Base-by-base conservation (phyloP, 2,113 vertebrate genomes). In the Peromyscus californicus region DNA sequence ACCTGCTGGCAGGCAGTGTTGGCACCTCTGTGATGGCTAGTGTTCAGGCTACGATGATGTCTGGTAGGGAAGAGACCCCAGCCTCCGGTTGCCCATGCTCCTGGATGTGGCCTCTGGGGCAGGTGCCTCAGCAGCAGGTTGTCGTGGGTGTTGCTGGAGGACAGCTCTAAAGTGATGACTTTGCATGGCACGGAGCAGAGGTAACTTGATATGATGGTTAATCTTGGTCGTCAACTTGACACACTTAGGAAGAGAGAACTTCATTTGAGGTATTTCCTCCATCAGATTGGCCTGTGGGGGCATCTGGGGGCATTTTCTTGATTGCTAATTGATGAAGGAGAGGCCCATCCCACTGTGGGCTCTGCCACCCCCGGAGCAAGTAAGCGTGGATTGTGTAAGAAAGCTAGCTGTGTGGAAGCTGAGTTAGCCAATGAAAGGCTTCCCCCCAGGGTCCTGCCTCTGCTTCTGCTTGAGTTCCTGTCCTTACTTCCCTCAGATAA, bases 131-230 rank as follows among this genome's bases (percentile, higher is more conserved):
- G 45, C 26, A n/a, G 45, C 33, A 67, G 57, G 84, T 54, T 4
- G 2, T 29, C 9, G 4, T n/a, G 22, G 39, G 13, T 3, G 1
- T 36, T 51, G 7, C 0, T 7, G 63, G 61, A 16, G 3, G 26
- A 15, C 61, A 31, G 61, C 29, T 45, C 39, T 48, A 67, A 2
- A 33, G 59, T 63, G n/a, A 33, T 12, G 29, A 11, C 51, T 39
- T 24, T 11, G 7, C 36, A 36, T 83, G 24, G 57, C 22, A 12
- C 24, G 59, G 79, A 82, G 21, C 51, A 21, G 79, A 82, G 51
- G 33, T 57, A 33, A 57, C 79, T 22, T 13, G 48, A 54, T 11
- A 8, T 54, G 78, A n/a, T 31, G 45, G 31, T 51, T 36, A 36
- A 36, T 57, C 78, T 57, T 80, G 78, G 17, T 36, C 21, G 16